phyloP scores from a whole-genome alignment of 2,113 vertebrate species.

The Malurus cyaneus region DNA sequence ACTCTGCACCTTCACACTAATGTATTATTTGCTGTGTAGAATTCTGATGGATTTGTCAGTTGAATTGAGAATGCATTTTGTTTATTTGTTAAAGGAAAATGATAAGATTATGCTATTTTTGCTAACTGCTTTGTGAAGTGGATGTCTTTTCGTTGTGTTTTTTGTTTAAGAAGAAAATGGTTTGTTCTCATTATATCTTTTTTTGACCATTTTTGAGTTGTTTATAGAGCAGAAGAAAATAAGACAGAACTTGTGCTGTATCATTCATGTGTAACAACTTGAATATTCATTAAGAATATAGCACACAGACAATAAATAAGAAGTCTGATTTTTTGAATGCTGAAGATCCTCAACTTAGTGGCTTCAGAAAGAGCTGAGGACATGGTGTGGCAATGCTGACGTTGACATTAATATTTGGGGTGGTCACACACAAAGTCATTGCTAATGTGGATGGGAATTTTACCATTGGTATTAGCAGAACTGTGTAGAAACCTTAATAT shows the following conservation, averaged over 20 bases:
- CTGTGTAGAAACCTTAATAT: background rate
- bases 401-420: background rate
- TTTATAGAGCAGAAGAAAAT: background rate
- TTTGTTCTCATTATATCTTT: background rate
- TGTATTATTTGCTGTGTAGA: background rate
- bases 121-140: background rate
- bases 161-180: background rate
- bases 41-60: conserved; percentile 5
- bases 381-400: background rate
- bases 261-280: background rate
- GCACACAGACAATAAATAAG: background rate
- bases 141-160: background rate
- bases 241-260: background rate
- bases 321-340: background rate
- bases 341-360: background rate
- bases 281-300: background rate
- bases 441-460: background rate
- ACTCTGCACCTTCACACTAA: background rate
- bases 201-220: background rate
- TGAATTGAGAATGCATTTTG: conserved; percentile 24
- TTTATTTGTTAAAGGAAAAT: background rate
- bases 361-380: background rate
- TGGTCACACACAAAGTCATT: background rate
- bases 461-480: background rate
- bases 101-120: background rate